Evolutionary conservation across 1,140 invertebrate genomes (phyloP).

Genomic region (Zaprionus capensis): DNA sequence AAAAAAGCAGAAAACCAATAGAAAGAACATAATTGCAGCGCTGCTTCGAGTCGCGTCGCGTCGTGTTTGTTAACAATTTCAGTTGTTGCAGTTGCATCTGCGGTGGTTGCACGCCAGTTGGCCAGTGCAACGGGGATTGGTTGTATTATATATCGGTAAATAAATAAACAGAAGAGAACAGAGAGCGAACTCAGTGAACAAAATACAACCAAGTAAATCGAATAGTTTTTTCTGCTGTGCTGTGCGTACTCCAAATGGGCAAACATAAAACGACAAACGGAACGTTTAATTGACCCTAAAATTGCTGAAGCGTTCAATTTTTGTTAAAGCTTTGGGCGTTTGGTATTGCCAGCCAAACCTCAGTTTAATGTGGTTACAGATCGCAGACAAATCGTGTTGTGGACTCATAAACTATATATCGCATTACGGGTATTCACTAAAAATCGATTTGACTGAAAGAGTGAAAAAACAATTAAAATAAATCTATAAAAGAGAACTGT

Average conservation of each 20-base stretch:
- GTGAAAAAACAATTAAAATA: conserved; percentile 8
- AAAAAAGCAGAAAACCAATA: conserved; percentile 57
- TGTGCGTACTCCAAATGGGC: conserved; percentile 27
- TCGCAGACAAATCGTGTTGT: neutral
- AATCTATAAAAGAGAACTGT: conserved; percentile 14
- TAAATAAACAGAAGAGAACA: conserved; percentile 24
- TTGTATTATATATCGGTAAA: conserved; percentile 50
- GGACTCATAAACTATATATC: neutral
- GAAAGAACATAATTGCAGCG: conserved; percentile 67
- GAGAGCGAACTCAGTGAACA: conserved; percentile 10
- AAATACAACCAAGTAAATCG: conserved; percentile 23
- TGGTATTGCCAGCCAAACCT: conserved; percentile 7
- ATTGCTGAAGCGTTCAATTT: conserved; percentile 57
- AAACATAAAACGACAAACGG: conserved; percentile 54
- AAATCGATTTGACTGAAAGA: conserved; percentile 3
- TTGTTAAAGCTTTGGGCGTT: conserved; percentile 1
- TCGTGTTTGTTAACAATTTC: conserved; percentile 42
- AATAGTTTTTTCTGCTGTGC: conserved; percentile 16
- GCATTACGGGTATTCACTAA: neutral
- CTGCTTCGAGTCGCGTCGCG: neutral
- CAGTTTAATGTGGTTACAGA: conserved; percentile 6
- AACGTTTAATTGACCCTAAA: conserved; percentile 79
- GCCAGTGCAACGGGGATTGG: conserved; percentile 56
- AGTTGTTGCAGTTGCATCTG: conserved; percentile 49
- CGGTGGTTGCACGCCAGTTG: conserved; percentile 51